Conservation (phyloP, 64 coral and sea anemone genomes). For the Astreopora myriophthalma region DNA sequence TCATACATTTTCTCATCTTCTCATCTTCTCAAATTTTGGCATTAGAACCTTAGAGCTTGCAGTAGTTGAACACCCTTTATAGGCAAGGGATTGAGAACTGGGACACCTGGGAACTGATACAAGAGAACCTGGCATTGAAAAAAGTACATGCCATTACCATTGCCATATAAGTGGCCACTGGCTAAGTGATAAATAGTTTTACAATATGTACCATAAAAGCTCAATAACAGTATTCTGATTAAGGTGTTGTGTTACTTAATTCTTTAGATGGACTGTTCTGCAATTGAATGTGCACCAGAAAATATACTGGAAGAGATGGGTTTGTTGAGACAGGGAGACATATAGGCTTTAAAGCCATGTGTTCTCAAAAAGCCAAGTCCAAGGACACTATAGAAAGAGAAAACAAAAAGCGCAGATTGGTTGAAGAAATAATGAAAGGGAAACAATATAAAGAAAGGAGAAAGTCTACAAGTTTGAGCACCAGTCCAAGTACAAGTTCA, state of each 20-base stretch:
- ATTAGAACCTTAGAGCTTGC: slow-evolving; percentile 6
- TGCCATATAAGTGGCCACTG: background rate
- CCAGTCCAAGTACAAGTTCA: slow-evolving; percentile 19
- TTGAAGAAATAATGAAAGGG: slow-evolving; percentile 25
- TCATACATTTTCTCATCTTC: background rate
- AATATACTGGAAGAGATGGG: slow-evolving; percentile 17
- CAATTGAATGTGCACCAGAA: slow-evolving; percentile 45
- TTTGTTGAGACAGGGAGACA: slow-evolving; percentile 39
- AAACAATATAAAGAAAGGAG: slow-evolving; percentile 26
- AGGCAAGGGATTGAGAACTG: slow-evolving; percentile 23
- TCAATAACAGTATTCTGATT: slow-evolving; percentile 27
- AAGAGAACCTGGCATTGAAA: background rate
- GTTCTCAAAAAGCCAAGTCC: background rate
- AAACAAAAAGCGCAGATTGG: slow-evolving; percentile 38
- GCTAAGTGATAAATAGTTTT: background rate
- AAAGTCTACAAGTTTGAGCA: slow-evolving; percentile 8
- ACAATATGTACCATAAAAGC: slow-evolving; percentile 14
- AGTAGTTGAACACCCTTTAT: background rate
- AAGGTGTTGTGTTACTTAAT: slow-evolving; percentile 9
- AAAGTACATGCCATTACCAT: background rate
- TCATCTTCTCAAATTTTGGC: slow-evolving; percentile 17
- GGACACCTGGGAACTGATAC: background rate
- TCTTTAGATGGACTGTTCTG: slow-evolving; percentile 62
- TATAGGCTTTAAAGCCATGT: slow-evolving; percentile 52
- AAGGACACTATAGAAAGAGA: slow-evolving; percentile 10